phyloP scores from a whole-genome alignment of 2,113 vertebrate species.

The Thalassarche chlororhynchos region DNA sequence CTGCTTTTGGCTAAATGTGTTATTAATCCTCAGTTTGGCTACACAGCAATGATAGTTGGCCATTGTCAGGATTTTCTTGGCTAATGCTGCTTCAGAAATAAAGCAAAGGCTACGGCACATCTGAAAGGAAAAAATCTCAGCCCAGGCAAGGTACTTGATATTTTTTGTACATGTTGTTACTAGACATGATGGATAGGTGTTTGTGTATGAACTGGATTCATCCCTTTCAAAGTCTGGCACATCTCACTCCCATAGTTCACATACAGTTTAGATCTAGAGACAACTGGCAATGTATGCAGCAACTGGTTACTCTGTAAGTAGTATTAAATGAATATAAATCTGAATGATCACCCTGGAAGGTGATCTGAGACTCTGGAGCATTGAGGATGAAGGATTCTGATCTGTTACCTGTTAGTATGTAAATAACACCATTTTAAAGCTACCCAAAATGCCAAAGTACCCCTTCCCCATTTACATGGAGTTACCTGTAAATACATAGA shows the following conservation, averaged over 20 bases:
- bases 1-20: slow-evolving; percentile 30
- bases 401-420: neutral
- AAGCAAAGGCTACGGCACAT: neutral
- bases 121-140: neutral
- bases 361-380: neutral
- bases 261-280: neutral
- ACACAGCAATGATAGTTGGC: neutral
- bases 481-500: neutral
- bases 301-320: neutral
- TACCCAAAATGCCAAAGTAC: neutral
- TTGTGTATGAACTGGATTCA: neutral
- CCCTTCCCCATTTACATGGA: neutral
- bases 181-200: neutral
- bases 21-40: slow-evolving; percentile 13
- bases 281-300: neutral
- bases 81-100: neutral
- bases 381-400: neutral
- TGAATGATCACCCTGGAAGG: neutral
- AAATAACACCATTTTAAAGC: neutral
- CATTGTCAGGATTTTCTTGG: slow-evolving; percentile 6
- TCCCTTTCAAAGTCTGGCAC: neutral
- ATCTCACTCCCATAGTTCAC: neutral
- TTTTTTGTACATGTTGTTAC: neutral
- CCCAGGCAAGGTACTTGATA: neutral
- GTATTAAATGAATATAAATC: neutral